Evolutionary conservation across 2,888 invertebrate species (phyloP), one percentile per base, ranked within the genome.

Genomic region (Latheticus oryzae): DNA sequence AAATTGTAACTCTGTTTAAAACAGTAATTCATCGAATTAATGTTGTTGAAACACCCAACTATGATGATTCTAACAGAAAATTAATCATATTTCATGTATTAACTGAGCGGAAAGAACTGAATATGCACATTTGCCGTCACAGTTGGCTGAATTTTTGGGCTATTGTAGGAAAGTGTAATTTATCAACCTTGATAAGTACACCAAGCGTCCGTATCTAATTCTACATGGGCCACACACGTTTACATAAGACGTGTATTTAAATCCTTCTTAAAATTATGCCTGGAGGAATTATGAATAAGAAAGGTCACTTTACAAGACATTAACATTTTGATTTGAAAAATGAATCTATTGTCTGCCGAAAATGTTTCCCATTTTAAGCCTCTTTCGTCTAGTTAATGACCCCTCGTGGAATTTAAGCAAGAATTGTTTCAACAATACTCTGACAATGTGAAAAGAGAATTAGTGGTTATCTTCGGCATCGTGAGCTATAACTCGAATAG

Each of bases 121-220:
- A 57, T 51, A 52, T 57, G 57, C 57, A 57, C 45, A 57, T 57
- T 57, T 57, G 16, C 32, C 9, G 58, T 45, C 40, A 52, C 58
- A 45, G 52, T 51, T 40, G 26, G 52, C 16, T 58, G 52, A 15
- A 9, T 58, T 52, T 58, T 52, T 52, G 40, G 58, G 58, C 45
- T 58, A 52, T 42, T 48, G 50, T 48, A 35, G 26, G 45, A 58
- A 57, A 45, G 45, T 45, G 52, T 38, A 45, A 58, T 52, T 52
- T 24, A 58, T 52, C 53, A 54, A 8, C 32, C 28, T 43, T 43
- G 48, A 35, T 24, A 48, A 12, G 16, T 48, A 16, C 26, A 13
- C 38, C 26, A 13, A 38, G 26, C 33, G 16, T 16, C 43, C 5
- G 8, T 19, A 7, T 11, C 17, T 16, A 13, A 35, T 35, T 16